Evolutionary conservation across 2,797 vertebrate species (phyloP).

Genomic region (Scyliorhinus canicula): DNA sequence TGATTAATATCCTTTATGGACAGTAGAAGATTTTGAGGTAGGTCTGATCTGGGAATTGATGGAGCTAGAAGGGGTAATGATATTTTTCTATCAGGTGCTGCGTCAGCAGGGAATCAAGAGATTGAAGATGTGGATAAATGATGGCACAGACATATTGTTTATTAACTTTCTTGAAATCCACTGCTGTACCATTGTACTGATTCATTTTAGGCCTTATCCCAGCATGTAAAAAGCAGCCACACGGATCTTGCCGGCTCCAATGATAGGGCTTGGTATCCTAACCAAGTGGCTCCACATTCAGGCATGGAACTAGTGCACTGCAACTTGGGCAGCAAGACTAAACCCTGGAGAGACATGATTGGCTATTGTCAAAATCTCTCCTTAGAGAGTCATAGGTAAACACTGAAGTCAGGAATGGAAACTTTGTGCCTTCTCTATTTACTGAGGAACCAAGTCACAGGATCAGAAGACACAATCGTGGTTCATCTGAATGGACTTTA

Average conservation of each 20-base stretch:
- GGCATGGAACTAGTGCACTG: background rate
- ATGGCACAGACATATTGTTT: background rate
- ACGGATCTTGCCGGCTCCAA: background rate
- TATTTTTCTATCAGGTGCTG: background rate
- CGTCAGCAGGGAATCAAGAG: background rate
- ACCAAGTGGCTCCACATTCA: background rate
- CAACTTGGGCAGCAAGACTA: background rate
- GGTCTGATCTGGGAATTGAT: conserved; percentile 20
- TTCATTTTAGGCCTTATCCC: background rate
- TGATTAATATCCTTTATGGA: background rate
- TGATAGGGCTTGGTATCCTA: background rate
- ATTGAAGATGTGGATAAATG: background rate
- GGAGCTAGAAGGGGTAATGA: background rate
- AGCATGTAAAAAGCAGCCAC: background rate
- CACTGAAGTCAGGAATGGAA: background rate
- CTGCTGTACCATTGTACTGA: background rate
- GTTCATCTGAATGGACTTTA: background rate
- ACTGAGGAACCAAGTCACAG: background rate
- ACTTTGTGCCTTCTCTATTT: no score
- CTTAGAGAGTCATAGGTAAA: background rate
- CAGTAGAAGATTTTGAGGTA: background rate
- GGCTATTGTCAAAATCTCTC: background rate
- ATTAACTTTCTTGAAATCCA: background rate
- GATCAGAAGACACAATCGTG: background rate
- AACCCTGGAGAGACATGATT: background rate